Evolutionary conservation across 2,113 vertebrate species (phyloP).

Genomic region (Xiphias gladius): DNA sequence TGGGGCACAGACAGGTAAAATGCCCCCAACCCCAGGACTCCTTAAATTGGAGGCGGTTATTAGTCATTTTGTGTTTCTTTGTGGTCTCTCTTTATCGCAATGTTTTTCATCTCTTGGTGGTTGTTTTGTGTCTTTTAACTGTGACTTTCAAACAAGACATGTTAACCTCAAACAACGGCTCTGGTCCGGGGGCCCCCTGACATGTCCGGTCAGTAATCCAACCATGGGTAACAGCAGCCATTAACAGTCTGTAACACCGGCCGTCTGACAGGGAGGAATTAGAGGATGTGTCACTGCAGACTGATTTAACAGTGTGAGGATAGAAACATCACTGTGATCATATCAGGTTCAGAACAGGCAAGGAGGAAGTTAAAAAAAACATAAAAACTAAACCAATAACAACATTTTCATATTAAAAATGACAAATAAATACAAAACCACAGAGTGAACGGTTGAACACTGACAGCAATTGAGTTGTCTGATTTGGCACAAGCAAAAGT

Average conservation of each 20-base stretch:
- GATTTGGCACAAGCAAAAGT: conserved; percentile 21
- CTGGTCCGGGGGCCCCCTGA: neutral
- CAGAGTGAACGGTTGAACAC: neutral
- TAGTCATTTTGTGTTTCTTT: no score
- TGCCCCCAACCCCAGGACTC: neutral
- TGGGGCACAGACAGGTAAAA: neutral
- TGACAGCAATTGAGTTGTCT: neutral
- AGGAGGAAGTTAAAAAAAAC: conserved; percentile 19
- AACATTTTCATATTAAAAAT: conserved; percentile 13
- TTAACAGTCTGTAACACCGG: conserved; percentile 17
- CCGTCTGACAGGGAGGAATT: neutral
- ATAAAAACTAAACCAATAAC: neutral
- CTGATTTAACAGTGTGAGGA: neutral
- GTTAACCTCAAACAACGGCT: neutral
- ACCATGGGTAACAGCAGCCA: conserved; percentile 30
- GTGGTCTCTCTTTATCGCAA: neutral
- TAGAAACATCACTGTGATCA: neutral
- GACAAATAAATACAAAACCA: conserved; percentile 8
- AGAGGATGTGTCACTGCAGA: neutral
- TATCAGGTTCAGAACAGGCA: neutral
- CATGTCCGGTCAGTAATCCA: neutral
- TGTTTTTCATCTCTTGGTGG: neutral
- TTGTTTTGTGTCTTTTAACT: neutral
- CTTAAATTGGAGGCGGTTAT: no score
- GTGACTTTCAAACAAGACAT: neutral